phyloP scores from a whole-genome alignment of 1,140 invertebrate species.

The Ceratoteleas bidentatus region DNA sequence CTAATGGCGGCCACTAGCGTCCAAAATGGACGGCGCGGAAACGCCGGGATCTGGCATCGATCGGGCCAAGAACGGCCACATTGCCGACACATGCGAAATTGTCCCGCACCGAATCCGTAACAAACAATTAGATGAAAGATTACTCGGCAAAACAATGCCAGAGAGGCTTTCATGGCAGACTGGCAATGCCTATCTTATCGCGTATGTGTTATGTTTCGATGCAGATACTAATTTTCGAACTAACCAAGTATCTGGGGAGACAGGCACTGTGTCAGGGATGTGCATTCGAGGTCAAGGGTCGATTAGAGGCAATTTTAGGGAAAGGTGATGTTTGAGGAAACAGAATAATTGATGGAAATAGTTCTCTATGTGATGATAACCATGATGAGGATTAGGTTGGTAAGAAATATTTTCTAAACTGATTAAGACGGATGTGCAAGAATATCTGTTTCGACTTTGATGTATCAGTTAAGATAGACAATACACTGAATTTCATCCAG shows the following conservation, averaged over 20 bases:
- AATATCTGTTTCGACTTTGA: too few species aligned
- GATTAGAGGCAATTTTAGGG: too few species aligned
- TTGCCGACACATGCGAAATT: conserved; percentile 12
- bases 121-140: conserved; percentile 30
- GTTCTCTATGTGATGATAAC: too few species aligned
- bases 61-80: conserved; percentile 29
- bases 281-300: conserved; percentile 39
- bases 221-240: conserved; percentile 70
- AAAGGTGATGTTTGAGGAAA: too few species aligned
- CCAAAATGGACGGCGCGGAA: conserved; percentile 68
- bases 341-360: too few species aligned
- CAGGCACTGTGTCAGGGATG: conserved; percentile 48
- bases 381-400: too few species aligned
- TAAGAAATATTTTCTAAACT: too few species aligned
- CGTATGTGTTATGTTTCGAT: conserved; percentile 69
- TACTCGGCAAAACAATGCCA: conserved; percentile 21
- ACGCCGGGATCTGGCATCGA: conserved; percentile 54
- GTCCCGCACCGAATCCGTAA: conserved; percentile 2
- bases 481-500: too few species aligned
- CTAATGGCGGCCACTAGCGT: conserved; percentile 72
- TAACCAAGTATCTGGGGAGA: conserved; percentile 63
- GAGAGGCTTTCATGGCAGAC: conserved; percentile 23
- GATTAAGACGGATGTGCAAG: too few species aligned
- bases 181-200: conserved; percentile 67
- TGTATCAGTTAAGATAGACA: too few species aligned